Percentiles rank a stretch among this genome's conserved stretches.
Evolutionary conservation across 2,888 invertebrate species (phyloP).

Genomic region (Operophtera brumata): DNA sequence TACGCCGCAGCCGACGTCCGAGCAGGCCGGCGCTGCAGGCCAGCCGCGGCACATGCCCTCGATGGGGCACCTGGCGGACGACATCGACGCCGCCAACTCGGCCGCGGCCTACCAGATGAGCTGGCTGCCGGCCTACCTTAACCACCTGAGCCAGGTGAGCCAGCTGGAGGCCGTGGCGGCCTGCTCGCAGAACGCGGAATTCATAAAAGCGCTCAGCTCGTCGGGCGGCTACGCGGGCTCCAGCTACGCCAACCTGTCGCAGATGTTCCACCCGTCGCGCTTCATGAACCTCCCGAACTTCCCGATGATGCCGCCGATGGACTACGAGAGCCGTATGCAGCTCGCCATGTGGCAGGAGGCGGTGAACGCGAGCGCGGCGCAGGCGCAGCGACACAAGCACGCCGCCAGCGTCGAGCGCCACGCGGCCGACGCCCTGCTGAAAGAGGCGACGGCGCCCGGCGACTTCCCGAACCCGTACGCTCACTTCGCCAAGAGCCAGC

Average conservation of each 20-base stretch:
- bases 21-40: slow-evolving; percentile 42
- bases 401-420: slow-evolving; percentile 22
- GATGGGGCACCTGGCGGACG: slow-evolving; percentile 78
- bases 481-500: slow-evolving; percentile 68
- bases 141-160: slow-evolving; percentile 50
- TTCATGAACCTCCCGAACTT: slow-evolving; percentile 69
- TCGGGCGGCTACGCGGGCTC: slow-evolving; percentile 71
- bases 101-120: slow-evolving; percentile 87
- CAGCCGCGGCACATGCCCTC: slow-evolving; percentile 63
- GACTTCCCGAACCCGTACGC: slow-evolving; percentile 72
- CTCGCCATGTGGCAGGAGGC: slow-evolving; percentile 87
- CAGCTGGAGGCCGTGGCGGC: slow-evolving; percentile 82
- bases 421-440: slow-evolving; percentile 55
- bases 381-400: slow-evolving; percentile 14
- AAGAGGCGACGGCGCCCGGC: slow-evolving; percentile 56
- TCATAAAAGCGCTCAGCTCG: slow-evolving; percentile 80
- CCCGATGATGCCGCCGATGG: slow-evolving; percentile 69
- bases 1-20: slow-evolving; percentile 39
- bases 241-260: slow-evolving; percentile 74
- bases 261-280: slow-evolving; percentile 69
- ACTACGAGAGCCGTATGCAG: slow-evolving; percentile 80
- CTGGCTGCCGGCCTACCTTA: slow-evolving; percentile 83
- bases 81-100: slow-evolving; percentile 85
- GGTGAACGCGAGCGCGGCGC: slow-evolving; percentile 72
- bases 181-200: slow-evolving; percentile 79